These are phyloP conservation scores for Luperina nickerlii DNA, from an alignment of 2,888 invertebrate species.

Conservation along the genomic window DNA sequence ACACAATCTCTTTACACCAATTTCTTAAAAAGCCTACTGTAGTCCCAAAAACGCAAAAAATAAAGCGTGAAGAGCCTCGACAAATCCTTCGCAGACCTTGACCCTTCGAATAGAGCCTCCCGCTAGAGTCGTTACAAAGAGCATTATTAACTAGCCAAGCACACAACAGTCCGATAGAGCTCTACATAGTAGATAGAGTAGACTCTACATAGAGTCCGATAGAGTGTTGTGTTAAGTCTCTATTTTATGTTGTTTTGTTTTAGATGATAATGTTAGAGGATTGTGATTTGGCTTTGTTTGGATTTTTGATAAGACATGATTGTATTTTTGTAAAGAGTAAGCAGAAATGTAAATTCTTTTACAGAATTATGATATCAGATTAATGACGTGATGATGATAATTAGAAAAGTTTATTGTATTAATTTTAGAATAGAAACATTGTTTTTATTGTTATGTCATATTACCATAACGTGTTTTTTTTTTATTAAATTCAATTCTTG, in stretches of 20 bases:
- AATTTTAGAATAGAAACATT: neutral
- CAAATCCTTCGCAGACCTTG: conserved; percentile 66
- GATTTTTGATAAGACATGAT: neutral
- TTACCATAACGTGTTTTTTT: neutral
- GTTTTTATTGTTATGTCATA: neutral
- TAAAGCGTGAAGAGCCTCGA: conserved; percentile 44
- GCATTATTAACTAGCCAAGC: conserved; percentile 69
- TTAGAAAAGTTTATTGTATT: too few relatives aligned
- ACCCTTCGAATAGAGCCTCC: conserved; percentile 59
- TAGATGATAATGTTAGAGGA: neutral
- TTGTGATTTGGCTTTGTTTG: neutral
- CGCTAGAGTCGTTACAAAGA: conserved; percentile 68
- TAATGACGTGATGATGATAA: neutral
- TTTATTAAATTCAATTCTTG: neutral
- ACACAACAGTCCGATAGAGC: conserved; percentile 51
- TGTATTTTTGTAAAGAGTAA: neutral
- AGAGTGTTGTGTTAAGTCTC: conserved; percentile 5
- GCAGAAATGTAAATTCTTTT: neutral
- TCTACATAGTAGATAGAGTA: conserved; percentile 35
- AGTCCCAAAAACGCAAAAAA: conserved; percentile 6
- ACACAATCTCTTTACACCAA: neutral
- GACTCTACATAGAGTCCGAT: conserved; percentile 20
- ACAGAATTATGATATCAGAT: too few relatives aligned
- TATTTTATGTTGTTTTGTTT: conserved; percentile 11
- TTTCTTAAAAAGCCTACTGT: conserved; percentile 27